Evolutionary conservation across 2,888 invertebrate genomes (phyloP).

Genomic region (Nezara viridula): DNA sequence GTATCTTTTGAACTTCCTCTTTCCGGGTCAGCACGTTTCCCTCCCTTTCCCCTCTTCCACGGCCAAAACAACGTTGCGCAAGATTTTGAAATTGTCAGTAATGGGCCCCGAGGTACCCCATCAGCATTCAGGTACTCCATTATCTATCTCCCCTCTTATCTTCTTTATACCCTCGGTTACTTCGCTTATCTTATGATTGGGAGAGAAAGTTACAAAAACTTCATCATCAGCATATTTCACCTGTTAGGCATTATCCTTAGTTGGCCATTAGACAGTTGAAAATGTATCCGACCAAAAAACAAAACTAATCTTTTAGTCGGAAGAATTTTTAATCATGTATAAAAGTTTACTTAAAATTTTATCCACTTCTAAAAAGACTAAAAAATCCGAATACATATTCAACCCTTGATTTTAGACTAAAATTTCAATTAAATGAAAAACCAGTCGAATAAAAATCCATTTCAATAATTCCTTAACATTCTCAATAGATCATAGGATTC

Average conservation of each 20-base stretch:
- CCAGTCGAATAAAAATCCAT: no score
- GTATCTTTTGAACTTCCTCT: conserved; percentile 4
- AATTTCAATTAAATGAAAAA: no score
- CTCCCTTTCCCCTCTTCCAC: not conserved
- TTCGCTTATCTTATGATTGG: not conserved
- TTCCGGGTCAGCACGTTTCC: conserved; percentile 21
- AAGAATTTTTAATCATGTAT: no score
- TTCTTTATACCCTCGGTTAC: not conserved
- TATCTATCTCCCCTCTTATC: not conserved
- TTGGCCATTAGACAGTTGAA: no score
- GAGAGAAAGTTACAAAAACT: not conserved
- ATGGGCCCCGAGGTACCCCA: not conserved
- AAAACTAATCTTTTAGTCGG: no score
- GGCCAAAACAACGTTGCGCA: not conserved
- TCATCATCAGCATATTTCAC: not conserved
- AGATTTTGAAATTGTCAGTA: not conserved
- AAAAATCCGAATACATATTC: no score
- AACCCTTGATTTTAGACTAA: no score
- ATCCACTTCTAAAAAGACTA: no score
- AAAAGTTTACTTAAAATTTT: no score
- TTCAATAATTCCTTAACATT: no score
- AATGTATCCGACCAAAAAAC: no score
- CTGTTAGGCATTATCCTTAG: not conserved
- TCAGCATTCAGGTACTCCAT: not conserved
- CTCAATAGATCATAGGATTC: no score